A percentile compares a stretch with the other conserved stretches of the same genome.
Conservation (phyloP, 2,797 vertebrate genomes). For the Premnoplex brunnescens region DNA sequence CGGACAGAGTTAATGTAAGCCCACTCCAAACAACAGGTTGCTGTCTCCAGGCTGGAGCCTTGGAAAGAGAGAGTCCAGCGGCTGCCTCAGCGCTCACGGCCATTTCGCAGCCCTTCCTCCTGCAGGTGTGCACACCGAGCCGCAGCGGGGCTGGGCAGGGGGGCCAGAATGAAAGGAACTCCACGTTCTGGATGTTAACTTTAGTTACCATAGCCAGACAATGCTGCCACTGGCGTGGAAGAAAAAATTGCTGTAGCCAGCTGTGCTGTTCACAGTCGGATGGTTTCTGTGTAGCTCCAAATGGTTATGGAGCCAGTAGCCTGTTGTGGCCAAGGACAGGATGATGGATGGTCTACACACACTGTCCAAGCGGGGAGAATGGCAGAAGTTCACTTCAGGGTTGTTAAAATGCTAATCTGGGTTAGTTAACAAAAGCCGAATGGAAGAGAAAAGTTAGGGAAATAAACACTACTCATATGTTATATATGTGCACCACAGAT, state of each 20-base stretch:
- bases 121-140: conserved; percentile 78
- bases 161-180: conserved; percentile 74
- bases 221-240: conserved; percentile 80
- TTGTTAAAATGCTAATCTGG: conserved; percentile 86
- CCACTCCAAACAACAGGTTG: conserved; percentile 30
- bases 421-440: conserved; percentile 77
- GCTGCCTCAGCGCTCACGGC: conserved; percentile 53
- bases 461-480: conserved; percentile 49
- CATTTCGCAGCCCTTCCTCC: conserved; percentile 59
- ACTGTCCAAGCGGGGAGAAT: conserved; percentile 77
- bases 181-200: conserved; percentile 81
- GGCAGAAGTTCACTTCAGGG: conserved; percentile 82
- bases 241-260: conserved; percentile 83
- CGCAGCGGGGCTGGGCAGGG: conserved; percentile 65
- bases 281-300: conserved; percentile 78
- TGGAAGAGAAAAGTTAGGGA: conserved; percentile 68
- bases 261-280: conserved; percentile 84
- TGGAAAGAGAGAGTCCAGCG: neutral
- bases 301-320: conserved; percentile 80
- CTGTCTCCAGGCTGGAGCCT: neutral
- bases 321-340: conserved; percentile 83
- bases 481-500: conserved; percentile 33
- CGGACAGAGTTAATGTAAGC: neutral
- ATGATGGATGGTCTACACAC: conserved; percentile 83
- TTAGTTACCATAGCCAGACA: conserved; percentile 86